Evolutionary conservation across 2,888 invertebrate species (phyloP).

Genomic region (Papilio gigon): DNA sequence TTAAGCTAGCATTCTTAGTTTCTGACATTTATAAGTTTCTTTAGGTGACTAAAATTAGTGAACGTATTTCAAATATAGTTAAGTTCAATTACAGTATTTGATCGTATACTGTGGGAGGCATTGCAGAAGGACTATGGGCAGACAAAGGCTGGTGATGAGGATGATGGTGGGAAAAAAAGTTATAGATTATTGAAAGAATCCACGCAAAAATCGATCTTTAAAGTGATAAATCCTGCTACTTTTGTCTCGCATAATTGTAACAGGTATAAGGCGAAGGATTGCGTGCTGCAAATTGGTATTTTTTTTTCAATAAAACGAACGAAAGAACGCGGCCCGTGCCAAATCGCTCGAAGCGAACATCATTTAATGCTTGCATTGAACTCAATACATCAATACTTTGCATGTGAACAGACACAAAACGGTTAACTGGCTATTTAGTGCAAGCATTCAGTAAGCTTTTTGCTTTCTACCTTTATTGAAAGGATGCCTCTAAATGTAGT

Average conservation of each 20-base stretch:
- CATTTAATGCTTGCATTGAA: constrained; percentile 51
- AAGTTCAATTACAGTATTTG: too few species aligned
- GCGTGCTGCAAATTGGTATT: constrained; percentile 59
- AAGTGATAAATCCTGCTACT: constrained; percentile 26
- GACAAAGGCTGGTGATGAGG: too few species aligned
- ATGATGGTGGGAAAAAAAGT: too few species aligned
- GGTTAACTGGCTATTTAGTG: constrained; percentile 32
- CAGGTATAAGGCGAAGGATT: constrained; percentile 43
- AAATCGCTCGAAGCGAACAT: constrained; percentile 50
- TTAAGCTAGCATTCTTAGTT: too few species aligned
- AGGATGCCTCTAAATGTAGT: background rate
- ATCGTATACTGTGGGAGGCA: too few species aligned
- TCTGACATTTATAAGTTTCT: too few species aligned
- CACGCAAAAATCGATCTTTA: background rate
- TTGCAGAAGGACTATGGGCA: too few species aligned
- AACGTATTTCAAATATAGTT: too few species aligned
- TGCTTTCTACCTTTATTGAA: constrained; percentile 9
- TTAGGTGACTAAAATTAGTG: too few species aligned
- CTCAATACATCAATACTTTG: constrained; percentile 46
- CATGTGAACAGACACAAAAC: constrained; percentile 34
- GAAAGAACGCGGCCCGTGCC: constrained; percentile 51
- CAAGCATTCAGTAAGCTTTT: constrained; percentile 15
- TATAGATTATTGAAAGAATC: constrained; percentile 7
- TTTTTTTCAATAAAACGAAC: constrained; percentile 48
- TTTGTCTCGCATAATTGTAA: constrained; percentile 39